Base-by-base conservation (phyloP, 2,888 invertebrate species). In the Barypeithes pellucidus region DNA sequence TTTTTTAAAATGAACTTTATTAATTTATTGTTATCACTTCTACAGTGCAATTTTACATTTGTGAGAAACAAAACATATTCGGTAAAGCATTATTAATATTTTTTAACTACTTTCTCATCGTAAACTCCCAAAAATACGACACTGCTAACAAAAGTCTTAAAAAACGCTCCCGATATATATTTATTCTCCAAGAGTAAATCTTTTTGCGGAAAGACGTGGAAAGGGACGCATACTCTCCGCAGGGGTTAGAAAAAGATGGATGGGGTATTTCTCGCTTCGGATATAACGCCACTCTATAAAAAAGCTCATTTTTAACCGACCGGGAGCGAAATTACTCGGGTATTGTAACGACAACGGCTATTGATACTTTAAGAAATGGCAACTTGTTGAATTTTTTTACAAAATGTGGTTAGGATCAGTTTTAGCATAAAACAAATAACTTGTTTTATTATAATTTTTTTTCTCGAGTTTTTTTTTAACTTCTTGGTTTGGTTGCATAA, bases 141-240 rank as follows among this genome's bases (percentile, higher is more conserved):
- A 54, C 54, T 54, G 52, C 5, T 11, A 5, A 18, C 3, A 45
- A 45, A 22, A 14, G 45, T n/a, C 45, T 47, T 62, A 70, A 70
- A 63, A 65, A 70, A 33, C 62, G 18, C 50, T 47, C 52, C 57
- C 75, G 66, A 75, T 76, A 73, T 75, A 77, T 80, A 81, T 82
- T 83, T 82, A 82, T 83, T 80, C 81, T 75, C 74, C 33, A 71
- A 74, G 81, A 81, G 82, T 82, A 83, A 83, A 82, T 82, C 83
- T 83, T 82, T 79, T 79, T 81, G 82, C 80, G 82, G 81, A 80
- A 83, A 81, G 81, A 81, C 78, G 80, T 45, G 75, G 72, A 74
- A 69, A 67, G 69, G 73, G 66, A 62, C 62, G 67, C 67, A 29
- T 43, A 33, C 22, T 61, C 72, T 72, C 72, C 62, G 41, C 72